Percentiles rank a stretch among this genome's conserved stretches.
phyloP scores from a whole-genome alignment of 2,888 invertebrate species.

The Caenorhabditis panamensis region DNA sequence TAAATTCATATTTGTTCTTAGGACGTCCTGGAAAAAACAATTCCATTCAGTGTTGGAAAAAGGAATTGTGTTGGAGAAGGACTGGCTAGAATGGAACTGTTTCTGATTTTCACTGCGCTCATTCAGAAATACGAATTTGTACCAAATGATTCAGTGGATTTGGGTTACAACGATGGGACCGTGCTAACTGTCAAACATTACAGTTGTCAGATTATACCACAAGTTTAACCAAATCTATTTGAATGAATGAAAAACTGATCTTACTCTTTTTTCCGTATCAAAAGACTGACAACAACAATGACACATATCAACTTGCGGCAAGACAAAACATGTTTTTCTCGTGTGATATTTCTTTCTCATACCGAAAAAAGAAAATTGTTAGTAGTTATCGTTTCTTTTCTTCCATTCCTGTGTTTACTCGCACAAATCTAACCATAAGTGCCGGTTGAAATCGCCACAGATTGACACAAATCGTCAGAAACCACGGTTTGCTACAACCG shows the following conservation, averaged over 20 bases:
- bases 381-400: too few species aligned
- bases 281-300: neutral
- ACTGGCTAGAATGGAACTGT: conserved; percentile 66
- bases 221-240: neutral
- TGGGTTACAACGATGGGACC: conserved; percentile 29
- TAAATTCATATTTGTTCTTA: conserved; percentile 19
- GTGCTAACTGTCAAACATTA: conserved; percentile 36
- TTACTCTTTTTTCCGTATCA: neutral
- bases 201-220: conserved; percentile 26
- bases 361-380: too few species aligned
- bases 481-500: neutral
- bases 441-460: neutral
- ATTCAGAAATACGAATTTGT: conserved; percentile 56
- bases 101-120: conserved; percentile 50
- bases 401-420: neutral
- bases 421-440: neutral
- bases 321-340: neutral
- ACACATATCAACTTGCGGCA: neutral
- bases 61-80: conserved; percentile 69
- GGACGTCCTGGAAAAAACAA: conserved; percentile 57
- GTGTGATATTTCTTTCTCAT: neutral
- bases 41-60: conserved; percentile 69
- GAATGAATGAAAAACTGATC: neutral
- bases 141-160: conserved; percentile 26
- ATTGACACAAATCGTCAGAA: neutral